phyloP scores from a whole-genome alignment of 1,140 invertebrate species.

The Radopholus similis region DNA sequence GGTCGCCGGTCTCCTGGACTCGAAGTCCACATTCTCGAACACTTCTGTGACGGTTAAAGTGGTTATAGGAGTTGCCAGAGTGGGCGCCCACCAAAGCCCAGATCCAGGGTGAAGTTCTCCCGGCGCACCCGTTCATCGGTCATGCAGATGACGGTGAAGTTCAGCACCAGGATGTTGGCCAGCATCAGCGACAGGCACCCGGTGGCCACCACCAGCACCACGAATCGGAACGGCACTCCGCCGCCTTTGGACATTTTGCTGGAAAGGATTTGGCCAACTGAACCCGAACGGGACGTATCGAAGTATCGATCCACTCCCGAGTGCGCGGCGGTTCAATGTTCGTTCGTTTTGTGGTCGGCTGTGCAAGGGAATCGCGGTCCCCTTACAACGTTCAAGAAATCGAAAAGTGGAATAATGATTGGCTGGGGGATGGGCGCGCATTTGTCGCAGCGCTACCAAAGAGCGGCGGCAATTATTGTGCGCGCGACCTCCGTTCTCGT shows the following conservation, averaged over 20 bases:
- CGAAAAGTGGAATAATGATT: too few relatives aligned
- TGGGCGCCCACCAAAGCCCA: conserved; percentile 37
- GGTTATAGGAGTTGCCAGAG: not conserved
- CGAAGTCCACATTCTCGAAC: conserved; percentile 42
- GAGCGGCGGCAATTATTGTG: too few relatives aligned
- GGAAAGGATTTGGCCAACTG: not conserved
- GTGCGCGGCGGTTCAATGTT: too few relatives aligned
- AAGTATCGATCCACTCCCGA: too few relatives aligned
- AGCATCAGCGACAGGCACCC: conserved; percentile 45
- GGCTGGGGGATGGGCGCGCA: too few relatives aligned
- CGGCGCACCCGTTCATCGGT: conserved; percentile 39
- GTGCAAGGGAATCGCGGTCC: too few relatives aligned
- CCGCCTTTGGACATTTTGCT: not conserved
- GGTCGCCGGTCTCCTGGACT: not conserved
- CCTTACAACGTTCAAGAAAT: too few relatives aligned
- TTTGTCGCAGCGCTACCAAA: too few relatives aligned
- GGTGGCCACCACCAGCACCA: conserved; percentile 38
- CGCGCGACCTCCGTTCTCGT: too few relatives aligned
- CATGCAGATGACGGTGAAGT: conserved; percentile 48
- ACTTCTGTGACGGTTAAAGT: conserved; percentile 29
- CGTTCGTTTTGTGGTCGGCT: too few relatives aligned
- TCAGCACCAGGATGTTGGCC: conserved; percentile 43
- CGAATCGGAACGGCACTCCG: conserved; percentile 38
- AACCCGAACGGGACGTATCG: too few relatives aligned
- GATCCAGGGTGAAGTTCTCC: conserved; percentile 48